Base-by-base conservation (phyloP, 2,888 invertebrate genomes). In the Herminia tarsipennalis region DNA sequence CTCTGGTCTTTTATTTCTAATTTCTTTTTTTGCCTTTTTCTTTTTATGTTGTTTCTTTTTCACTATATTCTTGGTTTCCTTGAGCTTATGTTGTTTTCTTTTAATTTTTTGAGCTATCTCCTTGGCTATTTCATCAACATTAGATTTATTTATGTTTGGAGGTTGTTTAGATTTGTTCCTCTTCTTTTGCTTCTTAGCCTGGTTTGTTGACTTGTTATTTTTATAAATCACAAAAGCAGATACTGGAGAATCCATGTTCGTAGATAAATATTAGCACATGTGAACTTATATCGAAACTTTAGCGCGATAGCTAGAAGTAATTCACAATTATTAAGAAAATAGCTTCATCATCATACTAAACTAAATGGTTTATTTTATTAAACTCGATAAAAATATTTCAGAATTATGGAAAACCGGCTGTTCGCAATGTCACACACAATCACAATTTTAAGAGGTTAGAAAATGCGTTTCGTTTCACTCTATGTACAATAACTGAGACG, bases 151-250 rank as follows among this genome's bases (percentile, higher is more conserved):
- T 27, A 6, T 38, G 3, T 59, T n/a, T 9, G 42, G 12, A 8
- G 50, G 47, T 9, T 12, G 50, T 44, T 41, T 68, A 10, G 16
- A 27, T 41, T 61, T 75, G 39, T 65, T 76, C 39, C 70, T 74
- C 48, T 73, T 81, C 47, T 68, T 70, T 13, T 66, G 64, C 22
- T 66, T 81, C 36, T 77, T 79, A 1, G 57, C 63, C 52, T 73
- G 73, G 42, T 70, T 73, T 51, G 67, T 55, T 42, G 74, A 70
- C 51, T 78, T 81, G 38, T 73, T 83, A 13, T 74, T 66, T 53
- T 75, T 86, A 57, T 91, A 92, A 12, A 86, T 70, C 24, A 87
- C 77, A 66, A 88, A 91, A 5, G 91, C 91, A 3, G 91, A 92
- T 10, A 86, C 68, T n/a, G 81, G 75, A 12, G 76, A 52, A 35